Base-by-base conservation (phyloP, 2,797 vertebrate genomes). In the Microctenopoma steveboyesi region DNA sequence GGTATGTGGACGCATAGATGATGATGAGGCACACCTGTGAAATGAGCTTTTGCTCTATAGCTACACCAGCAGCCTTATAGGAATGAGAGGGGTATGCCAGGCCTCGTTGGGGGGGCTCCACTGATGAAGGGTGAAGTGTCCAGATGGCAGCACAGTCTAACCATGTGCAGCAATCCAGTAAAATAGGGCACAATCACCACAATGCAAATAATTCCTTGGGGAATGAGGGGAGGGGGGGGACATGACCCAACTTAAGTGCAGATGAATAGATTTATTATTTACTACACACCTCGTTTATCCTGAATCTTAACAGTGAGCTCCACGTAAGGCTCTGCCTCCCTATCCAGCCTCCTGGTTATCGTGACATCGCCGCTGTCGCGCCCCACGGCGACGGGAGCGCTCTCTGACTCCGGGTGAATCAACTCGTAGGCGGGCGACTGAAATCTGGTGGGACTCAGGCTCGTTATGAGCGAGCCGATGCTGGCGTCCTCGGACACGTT, bases 401-500 rank as follows among this genome's bases (percentile, higher is more conserved):
- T 88, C 71, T 91, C 92, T 3, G 82, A 37, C 60, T 94, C 92
- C n/a, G 95, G 93, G 77, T 93, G 88, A 54, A 94, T 50, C 81
- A 96, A 58, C 88, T 97, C 94, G 85, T 94, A 96, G 76, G 81
- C 71, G 18, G 94, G 90, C 1, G 92, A 63, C 64, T 90, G 77
- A 75, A 95, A 95, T 73, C 91, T 86, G 58, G 78, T 68, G 30
- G 94, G 91, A 40, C 84, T 88, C 82, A 96, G 87, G 62, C 81
- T 89, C 69, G 92, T 93, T 76, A 96, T 88, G 52, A 93, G 91
- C 0, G 93, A 93, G 69, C 95, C 95, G 15, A 94, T 73, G 10
- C 82, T 85, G 50, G 94, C 89, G 54, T 96, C 94, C 77, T 96
- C 95, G 3, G 95, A 94, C 75, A 95, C 89, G 35, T 93, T 93